Base-by-base conservation (phyloP, 1,140 invertebrate species). In the Euura lappo region DNA sequence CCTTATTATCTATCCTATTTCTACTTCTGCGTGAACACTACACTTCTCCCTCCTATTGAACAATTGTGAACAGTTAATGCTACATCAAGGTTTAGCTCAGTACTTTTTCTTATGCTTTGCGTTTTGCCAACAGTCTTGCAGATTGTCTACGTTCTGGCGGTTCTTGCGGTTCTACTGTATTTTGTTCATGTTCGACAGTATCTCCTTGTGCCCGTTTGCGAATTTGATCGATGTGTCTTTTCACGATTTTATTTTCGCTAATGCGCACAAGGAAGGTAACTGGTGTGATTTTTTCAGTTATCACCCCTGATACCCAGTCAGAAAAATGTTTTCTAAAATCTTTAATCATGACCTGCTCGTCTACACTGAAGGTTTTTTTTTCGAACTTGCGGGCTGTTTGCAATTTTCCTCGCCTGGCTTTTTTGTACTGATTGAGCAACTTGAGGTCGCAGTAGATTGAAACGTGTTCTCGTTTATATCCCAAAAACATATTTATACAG, bases 181-280 rank as follows among this genome's bases (percentile, higher is more conserved):
- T 2, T 51, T 51, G 6, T 6, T 51, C 11, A 6, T 11, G 1
- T 51, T 51, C 11, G 47, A 51, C 11, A 51, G 47, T 51, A 51
- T 51, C 11, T 1, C 47, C 47, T 70, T 70, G 69, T 51, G 45
- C 45, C 10, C 69, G 51, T 70, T 70, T 70, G 11, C 45, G 45
- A 3, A 70, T 70, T 2, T 70, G 69, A 46, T 70, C 51, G 69
- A 45, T 70, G 42, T 70, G 69, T 46, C 69, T 45, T 51, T 70
- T 70, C 11, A 51, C 47, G 69, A 45, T 70, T 45, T 45, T 70
- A 42, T 51, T 51, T 51, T 51, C 69, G 51, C 45, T 70, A 45
- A 70, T 70, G 51, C 69, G 69, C 11, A 70, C 69, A 7, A 70
- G 11, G 28, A 47, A 51, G 28, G 69, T 70, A n/a, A 70, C 45